Conservation (phyloP, 2,888 invertebrate species). For the Drosophila imparisetae region DNA sequence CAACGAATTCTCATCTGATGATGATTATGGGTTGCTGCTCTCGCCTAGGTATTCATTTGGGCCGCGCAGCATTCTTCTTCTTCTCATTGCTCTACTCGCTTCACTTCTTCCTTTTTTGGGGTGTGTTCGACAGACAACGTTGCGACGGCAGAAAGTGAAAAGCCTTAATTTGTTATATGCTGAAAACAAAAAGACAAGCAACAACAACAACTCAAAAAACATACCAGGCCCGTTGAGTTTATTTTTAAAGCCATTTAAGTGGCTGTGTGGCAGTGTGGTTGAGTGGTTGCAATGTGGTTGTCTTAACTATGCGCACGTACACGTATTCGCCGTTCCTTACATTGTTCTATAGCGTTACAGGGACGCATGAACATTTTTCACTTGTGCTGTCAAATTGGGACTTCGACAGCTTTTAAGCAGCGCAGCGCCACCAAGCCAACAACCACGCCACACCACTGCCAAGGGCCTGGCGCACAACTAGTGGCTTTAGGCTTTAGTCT, state of each 20-base stretch:
- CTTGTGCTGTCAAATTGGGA: conserved; percentile 77
- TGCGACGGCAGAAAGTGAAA: conserved; percentile 76
- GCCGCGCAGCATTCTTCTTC: conserved; percentile 65
- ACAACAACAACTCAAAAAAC: conserved; percentile 3
- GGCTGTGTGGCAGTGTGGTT: conserved; percentile 39
- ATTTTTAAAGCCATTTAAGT: conserved; percentile 79
- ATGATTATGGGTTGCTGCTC: conserved; percentile 71
- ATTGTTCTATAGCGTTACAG: conserved; percentile 52
- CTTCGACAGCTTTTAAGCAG: conserved; percentile 80
- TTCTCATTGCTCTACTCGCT: conserved; percentile 13
- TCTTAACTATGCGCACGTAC: conserved; percentile 48
- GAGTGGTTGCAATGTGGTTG: conserved; percentile 14
- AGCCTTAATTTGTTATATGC: conserved; percentile 77
- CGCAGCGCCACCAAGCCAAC: conserved; percentile 43
- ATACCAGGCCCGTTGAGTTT: conserved; percentile 39
- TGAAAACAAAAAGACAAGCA: conserved; percentile 42
- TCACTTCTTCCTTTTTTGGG: conserved; percentile 46
- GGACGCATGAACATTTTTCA: conserved; percentile 72
- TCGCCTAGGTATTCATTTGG: conserved; percentile 75
- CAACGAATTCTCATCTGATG: conserved; percentile 54
- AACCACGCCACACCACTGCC: conserved; percentile 43
- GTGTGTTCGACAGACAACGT: conserved; percentile 61
- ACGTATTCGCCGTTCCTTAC: conserved; percentile 50
- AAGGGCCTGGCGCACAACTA: conserved; percentile 21
- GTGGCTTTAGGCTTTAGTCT: conserved; percentile 15